phyloP scores from a whole-genome alignment of 2,888 invertebrate genomes.

The Lycocerus yunnanus region DNA sequence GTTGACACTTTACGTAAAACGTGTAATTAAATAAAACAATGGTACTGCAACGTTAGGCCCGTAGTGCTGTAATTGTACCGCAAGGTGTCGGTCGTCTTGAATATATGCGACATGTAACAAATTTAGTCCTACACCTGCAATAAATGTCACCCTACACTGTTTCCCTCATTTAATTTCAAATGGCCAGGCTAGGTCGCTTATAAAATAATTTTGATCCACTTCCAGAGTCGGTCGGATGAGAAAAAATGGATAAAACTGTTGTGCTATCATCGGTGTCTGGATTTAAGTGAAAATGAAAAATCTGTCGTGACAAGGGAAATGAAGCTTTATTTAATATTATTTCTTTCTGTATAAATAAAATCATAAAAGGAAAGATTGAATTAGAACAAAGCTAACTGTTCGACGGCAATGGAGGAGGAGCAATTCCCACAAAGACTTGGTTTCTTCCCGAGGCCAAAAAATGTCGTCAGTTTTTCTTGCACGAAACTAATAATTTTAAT shows the following conservation, averaged over 20 bases:
- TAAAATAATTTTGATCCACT: background rate
- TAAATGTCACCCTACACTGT: background rate
- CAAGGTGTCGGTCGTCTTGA: background rate
- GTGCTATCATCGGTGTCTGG: background rate
- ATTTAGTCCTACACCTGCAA: background rate
- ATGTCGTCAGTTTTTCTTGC: too few relatives aligned
- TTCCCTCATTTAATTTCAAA: background rate
- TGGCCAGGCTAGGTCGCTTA: background rate
- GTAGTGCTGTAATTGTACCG: background rate
- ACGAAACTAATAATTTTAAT: too few relatives aligned
- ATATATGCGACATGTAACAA: background rate
- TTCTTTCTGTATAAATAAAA: too few relatives aligned
- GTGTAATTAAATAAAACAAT: background rate
- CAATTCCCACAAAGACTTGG: too few relatives aligned
- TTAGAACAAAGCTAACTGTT: too few relatives aligned
- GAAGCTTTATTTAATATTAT: too few relatives aligned
- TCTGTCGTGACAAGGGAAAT: background rate
- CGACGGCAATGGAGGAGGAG: too few relatives aligned
- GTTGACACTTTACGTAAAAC: background rate
- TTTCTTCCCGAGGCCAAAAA: too few relatives aligned
- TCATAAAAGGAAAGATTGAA: too few relatives aligned
- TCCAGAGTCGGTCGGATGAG: background rate
- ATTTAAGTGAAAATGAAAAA: background rate
- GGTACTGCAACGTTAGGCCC: background rate
- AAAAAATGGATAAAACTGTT: background rate